Percentiles rank a stretch among this genome's conserved stretches.
These are phyloP conservation scores for Pantherophis vulpinus DNA, from an alignment of 2,797 vertebrate species.

Conservation along the genomic window DNA sequence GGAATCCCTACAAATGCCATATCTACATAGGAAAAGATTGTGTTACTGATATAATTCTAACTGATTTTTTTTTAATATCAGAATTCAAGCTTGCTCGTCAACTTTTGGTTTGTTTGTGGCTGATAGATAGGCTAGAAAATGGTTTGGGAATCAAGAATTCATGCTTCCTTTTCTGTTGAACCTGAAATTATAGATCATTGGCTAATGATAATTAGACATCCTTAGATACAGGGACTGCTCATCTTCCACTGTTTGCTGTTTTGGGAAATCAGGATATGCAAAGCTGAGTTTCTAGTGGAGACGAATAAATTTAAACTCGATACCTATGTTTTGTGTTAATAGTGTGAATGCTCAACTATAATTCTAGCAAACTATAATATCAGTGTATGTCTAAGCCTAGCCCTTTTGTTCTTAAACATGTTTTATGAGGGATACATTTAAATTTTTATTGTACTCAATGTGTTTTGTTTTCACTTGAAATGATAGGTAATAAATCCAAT, in stretches of 20 bases:
- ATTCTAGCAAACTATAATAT: not conserved
- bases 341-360: not conserved
- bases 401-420: not conserved
- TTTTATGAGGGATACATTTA: not conserved
- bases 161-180: not conserved
- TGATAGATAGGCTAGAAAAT: not conserved
- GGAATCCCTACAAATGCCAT: not conserved
- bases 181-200: not conserved
- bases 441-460: not conserved
- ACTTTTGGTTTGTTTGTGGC: not conserved
- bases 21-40: not conserved
- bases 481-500: not conserved
- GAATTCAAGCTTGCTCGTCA: not conserved
- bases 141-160: not conserved
- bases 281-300: not conserved
- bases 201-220: not conserved
- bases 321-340: not conserved
- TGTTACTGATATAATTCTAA: not conserved
- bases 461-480: not conserved
- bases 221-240: not conserved
- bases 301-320: not conserved
- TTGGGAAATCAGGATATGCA: not conserved
- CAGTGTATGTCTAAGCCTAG: not conserved
- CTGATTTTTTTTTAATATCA: not conserved
- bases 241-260: not conserved